phyloP scores from a whole-genome alignment of 92 coral and sea anemone species.

The Heliopora coerulea region DNA sequence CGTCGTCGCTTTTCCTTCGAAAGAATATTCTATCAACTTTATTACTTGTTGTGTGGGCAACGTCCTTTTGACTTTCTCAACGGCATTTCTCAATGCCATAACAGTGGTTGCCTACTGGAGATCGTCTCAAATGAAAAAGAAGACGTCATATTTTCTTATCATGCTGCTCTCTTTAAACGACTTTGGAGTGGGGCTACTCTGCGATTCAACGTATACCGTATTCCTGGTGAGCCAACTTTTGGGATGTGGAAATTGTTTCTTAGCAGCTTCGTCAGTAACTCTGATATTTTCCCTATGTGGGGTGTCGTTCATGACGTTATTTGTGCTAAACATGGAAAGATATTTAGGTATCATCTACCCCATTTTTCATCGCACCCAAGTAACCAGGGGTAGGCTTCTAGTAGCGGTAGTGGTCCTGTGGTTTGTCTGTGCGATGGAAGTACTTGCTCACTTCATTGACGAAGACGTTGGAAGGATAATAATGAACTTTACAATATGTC shows the following conservation, averaged over 20 bases:
- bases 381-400: background rate
- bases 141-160: conserved; percentile 25
- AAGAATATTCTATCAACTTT: background rate
- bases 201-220: background rate
- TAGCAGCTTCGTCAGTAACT: background rate
- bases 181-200: background rate
- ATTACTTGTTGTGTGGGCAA: background rate
- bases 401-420: background rate
- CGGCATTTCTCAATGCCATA: background rate
- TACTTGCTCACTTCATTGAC: background rate
- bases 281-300: background rate
- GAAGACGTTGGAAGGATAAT: background rate
- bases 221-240: background rate
- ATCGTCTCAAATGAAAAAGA: background rate
- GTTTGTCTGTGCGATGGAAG: background rate
- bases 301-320: background rate
- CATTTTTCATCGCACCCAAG: background rate
- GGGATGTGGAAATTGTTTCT: background rate
- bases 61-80: background rate
- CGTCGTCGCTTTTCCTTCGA: conserved; percentile 4
- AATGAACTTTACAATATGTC: background rate
- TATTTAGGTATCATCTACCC: conserved; percentile 2
- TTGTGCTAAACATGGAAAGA: conserved; percentile 7
- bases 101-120: conserved; percentile 19
- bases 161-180: conserved; percentile 10